A percentile compares a stretch with the other conserved stretches of the same genome.
phyloP scores from a whole-genome alignment of 2,113 vertebrate species.

The Corythaixoides concolor region DNA sequence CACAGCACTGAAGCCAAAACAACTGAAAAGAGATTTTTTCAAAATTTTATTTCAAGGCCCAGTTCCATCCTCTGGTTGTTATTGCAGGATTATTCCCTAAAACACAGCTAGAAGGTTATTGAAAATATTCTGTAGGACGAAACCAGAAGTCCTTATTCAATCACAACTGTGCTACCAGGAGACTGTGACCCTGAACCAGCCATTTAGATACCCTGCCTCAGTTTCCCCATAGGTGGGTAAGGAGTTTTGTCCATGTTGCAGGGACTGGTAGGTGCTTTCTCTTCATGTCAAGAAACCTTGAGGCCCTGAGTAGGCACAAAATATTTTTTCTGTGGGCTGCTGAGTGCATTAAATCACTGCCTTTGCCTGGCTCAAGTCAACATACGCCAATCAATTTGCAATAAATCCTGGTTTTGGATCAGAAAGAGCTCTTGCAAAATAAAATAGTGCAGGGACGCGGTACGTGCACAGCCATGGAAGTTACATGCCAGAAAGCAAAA shows the following conservation, averaged over 20 bases:
- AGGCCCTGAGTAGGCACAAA: background rate
- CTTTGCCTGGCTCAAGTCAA: background rate
- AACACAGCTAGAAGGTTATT: background rate
- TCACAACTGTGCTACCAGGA: background rate
- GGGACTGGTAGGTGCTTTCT: background rate
- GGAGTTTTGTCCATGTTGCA: background rate
- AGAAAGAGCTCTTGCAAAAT: background rate
- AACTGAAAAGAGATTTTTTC: background rate
- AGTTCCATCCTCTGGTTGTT: background rate
- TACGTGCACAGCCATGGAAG: background rate
- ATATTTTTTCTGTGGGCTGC: background rate
- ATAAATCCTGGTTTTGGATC: background rate
- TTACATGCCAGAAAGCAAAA: background rate
- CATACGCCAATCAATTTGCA: background rate
- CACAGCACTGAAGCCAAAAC: background rate
- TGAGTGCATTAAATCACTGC: background rate
- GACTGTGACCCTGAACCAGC: background rate
- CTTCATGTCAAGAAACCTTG: background rate
- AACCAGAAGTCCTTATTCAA: background rate
- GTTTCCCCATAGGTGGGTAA: background rate
- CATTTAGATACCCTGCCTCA: background rate
- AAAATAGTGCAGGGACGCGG: background rate
- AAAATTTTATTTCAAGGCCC: background rate
- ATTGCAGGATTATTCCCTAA: background rate
- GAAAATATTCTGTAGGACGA: background rate